phyloP scores from a whole-genome alignment of 2,797 vertebrate species.

The Gallinago nigripennis region DNA sequence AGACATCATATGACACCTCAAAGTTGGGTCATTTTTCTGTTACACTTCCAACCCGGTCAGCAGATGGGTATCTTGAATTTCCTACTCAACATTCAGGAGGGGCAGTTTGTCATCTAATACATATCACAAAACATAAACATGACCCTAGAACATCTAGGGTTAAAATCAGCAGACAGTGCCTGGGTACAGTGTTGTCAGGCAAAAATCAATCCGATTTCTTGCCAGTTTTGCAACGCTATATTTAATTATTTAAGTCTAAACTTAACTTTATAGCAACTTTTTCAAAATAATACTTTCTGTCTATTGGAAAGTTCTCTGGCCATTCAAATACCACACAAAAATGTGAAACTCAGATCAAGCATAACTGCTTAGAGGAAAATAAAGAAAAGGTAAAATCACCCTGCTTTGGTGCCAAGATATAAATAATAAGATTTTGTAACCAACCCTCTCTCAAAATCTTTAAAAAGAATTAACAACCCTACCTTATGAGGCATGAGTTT shows the following conservation, averaged over 20 bases:
- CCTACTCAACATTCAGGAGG: background rate
- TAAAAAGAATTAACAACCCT: background rate
- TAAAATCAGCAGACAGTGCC: background rate
- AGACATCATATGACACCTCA: background rate
- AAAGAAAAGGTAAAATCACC: background rate
- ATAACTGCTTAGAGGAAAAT: background rate
- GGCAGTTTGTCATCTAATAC: background rate
- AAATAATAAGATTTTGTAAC: background rate
- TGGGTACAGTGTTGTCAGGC: too few species aligned
- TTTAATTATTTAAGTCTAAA: background rate
- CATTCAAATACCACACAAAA: background rate
- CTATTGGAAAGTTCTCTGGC: background rate
- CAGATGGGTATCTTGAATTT: conserved; percentile 1
- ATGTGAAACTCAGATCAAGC: background rate
- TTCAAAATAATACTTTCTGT: background rate
- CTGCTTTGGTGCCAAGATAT: background rate
- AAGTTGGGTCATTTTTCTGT: background rate
- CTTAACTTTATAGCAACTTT: background rate
- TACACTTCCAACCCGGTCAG: background rate
- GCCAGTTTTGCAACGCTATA: background rate
- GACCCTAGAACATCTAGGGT: background rate
- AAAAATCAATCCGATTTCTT: background rate
- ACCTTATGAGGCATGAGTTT: background rate
- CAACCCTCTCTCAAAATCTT: background rate
- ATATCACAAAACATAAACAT: background rate